Evolutionary conservation across 2,888 invertebrate species (phyloP).

Genomic region (Halictus quadricinctus): DNA sequence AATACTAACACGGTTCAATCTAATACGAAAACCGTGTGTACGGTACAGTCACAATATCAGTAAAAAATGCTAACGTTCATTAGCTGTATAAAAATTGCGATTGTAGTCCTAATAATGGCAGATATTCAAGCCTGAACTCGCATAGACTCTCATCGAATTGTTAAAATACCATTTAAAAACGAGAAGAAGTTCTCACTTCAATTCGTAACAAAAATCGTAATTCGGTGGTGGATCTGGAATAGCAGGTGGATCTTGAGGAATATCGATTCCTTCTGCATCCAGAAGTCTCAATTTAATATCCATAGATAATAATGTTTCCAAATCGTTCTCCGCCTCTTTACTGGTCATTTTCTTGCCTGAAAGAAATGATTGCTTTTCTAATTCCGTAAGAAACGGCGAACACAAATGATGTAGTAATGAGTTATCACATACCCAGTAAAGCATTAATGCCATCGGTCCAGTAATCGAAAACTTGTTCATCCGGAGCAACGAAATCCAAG

Average conservation of each 20-base stretch:
- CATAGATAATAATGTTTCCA: conserved; percentile 96
- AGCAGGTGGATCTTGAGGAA: conserved; percentile 95
- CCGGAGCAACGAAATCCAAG: conserved; percentile 96
- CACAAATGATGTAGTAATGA: neutral
- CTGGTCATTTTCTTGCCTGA: conserved; percentile 93
- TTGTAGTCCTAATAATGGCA: conserved; percentile 11
- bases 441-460: conserved; percentile 99
- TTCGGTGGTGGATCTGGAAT: conserved; percentile 96
- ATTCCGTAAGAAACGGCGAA: neutral
- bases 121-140: neutral
- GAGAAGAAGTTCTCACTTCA: conserved; percentile 83
- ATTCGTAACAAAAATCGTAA: conserved; percentile 93
- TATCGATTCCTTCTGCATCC: conserved; percentile 97
- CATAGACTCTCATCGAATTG: conserved; percentile 4
- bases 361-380: conserved; percentile 30
- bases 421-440: conserved; percentile 84
- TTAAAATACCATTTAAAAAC: conserved; percentile 11
- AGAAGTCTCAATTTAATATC: conserved; percentile 96
- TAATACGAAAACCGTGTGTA: conserved; percentile 27
- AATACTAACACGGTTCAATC: conserved; percentile 30
- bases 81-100: conserved; percentile 45
- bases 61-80: conserved; percentile 37
- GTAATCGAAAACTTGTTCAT: conserved; percentile 93
- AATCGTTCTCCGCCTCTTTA: conserved; percentile 93
- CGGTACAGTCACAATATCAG: conserved; percentile 21